These are phyloP conservation scores for Hydrochoerus hydrochaeris DNA, from an alignment of 2,113 vertebrate species.

Conservation along the genomic window DNA sequence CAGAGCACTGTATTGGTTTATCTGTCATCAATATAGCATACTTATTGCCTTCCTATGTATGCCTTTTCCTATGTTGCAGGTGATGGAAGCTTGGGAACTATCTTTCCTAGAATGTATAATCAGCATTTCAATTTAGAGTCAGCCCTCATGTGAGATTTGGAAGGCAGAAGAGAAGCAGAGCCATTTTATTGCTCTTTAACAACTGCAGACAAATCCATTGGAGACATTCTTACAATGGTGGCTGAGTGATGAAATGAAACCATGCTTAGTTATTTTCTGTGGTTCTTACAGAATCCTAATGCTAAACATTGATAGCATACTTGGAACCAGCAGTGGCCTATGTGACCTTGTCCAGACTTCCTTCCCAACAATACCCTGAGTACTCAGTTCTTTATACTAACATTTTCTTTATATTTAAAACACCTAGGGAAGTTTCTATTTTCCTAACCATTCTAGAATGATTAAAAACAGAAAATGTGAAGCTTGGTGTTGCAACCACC, in stretches of 20 bases:
- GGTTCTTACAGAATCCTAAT: background rate
- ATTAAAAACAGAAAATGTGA: background rate
- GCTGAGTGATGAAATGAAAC: background rate
- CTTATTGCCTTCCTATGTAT: background rate
- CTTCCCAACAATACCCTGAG: background rate
- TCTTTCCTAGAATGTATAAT: background rate
- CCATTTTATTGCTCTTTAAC: background rate
- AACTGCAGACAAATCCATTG: background rate
- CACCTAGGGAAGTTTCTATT: background rate
- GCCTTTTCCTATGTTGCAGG: background rate
- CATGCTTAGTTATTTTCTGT: background rate
- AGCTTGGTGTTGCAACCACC: background rate
- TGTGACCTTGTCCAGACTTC: no score
- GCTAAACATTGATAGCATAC: background rate
- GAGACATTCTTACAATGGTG: background rate
- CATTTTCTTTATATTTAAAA: background rate
- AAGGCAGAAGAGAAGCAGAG: background rate
- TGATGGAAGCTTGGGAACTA: background rate
- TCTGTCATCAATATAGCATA: background rate
- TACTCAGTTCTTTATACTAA: background rate
- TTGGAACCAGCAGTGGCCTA: background rate
- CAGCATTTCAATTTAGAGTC: background rate
- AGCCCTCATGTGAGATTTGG: background rate
- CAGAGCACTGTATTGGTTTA: background rate
- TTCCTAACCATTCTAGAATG: background rate